Evolutionary conservation across 2,797 vertebrate species (phyloP).

Genomic region (Pangasius sanitwongsei): DNA sequence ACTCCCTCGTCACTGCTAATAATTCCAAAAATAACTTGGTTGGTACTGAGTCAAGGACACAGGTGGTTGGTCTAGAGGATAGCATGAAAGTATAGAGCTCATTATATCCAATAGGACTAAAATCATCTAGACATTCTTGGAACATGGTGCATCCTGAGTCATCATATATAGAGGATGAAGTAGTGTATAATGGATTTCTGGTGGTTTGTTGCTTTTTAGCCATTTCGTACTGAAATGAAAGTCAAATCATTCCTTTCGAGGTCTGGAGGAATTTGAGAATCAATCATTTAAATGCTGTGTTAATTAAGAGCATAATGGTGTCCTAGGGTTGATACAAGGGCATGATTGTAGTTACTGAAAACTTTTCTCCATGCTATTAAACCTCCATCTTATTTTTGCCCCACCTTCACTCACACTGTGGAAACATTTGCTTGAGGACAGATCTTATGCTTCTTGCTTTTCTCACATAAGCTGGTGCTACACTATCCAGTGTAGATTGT

Average conservation of each 20-base stretch:
- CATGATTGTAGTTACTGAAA: background rate
- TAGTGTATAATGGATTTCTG: background rate
- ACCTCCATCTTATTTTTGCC: background rate
- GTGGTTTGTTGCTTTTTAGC: background rate
- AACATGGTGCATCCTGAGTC: background rate
- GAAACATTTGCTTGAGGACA: background rate
- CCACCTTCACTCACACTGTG: background rate
- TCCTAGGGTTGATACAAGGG: background rate
- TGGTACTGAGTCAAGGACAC: background rate
- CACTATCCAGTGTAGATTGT: background rate
- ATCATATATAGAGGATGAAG: background rate
- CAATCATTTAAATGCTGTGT: background rate
- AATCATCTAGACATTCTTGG: background rate
- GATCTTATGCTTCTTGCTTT: background rate
- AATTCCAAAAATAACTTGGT: background rate
- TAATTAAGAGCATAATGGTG: background rate
- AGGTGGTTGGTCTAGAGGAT: background rate
- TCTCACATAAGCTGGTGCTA: background rate
- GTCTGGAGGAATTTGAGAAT: background rate
- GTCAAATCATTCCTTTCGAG: background rate
- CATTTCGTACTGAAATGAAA: background rate
- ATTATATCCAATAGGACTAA: background rate
- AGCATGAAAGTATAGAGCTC: background rate
- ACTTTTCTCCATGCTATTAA: background rate
- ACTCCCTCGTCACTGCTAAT: background rate